Evolutionary conservation across 1,140 invertebrate genomes (phyloP), one percentile per base, ranked within the genome.

Genomic region (Drosophila dunni): DNA sequence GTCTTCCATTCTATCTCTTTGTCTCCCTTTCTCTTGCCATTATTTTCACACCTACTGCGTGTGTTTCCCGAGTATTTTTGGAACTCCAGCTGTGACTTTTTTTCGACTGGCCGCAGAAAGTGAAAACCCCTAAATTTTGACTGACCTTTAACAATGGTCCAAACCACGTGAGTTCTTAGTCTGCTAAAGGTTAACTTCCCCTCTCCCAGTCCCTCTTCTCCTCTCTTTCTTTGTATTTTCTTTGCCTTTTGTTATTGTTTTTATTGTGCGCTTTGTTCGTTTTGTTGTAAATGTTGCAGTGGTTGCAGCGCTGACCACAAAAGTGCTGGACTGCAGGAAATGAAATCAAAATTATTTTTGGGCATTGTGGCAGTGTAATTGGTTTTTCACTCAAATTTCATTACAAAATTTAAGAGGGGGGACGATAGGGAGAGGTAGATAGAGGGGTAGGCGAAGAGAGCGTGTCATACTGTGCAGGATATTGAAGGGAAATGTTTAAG

Each of bases 261-360:
- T 62, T 75, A 48, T 51, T 53, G 36, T 34, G 61, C 24, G 7
- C 3, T 33, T 51, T 53, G 36, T 34, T 69, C 24, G 7, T 9
- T 33, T 51, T 53, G 61, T 61, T 60, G 46, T 46, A 38, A 57
- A 69, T 75, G 78, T 76, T 77, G 62, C 79, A 76, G 67, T 76
- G 79, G 62, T 75, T 68, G 69, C 69, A 72, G 34, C 57, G 61
- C 48, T 88, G 75, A 86, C 82, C 82, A 88, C 82, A 86, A 83
- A 88, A 76, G 74, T 76, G 72, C 63, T 57, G 65, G 60, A 77
- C 60, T 48, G 67, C 57, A 79, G 65, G 57, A 71, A 68, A 85
- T 58, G 62, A 85, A 85, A 88, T 85, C 82, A 67, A 85, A 85
- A 88, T 88, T 88, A 88, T 82, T 85, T 85, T 79, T 66, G 76